phyloP scores from a whole-genome alignment of 2,888 invertebrate species.

The Thera obeliscata region DNA sequence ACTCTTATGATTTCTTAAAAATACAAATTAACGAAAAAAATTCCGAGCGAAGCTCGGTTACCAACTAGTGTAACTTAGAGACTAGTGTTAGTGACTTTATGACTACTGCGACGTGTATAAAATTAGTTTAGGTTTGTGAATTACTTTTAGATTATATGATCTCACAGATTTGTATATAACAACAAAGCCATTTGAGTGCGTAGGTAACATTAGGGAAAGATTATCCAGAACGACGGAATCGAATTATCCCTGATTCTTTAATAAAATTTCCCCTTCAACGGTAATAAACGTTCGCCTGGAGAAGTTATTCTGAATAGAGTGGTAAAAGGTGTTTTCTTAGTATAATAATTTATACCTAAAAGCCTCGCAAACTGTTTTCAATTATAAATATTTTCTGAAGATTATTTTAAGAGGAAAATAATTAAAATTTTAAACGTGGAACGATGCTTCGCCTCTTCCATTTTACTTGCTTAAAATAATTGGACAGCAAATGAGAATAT shows the following conservation, averaged over 20 bases:
- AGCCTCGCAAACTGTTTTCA: constrained; percentile 1
- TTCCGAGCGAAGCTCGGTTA: no score
- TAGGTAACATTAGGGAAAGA: constrained; percentile 19
- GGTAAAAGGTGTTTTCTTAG: constrained; percentile 13
- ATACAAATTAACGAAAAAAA: no score
- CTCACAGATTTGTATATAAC: constrained; percentile 27
- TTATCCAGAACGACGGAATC: constrained; percentile 10
- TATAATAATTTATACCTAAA: constrained; percentile 19
- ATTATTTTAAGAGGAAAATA: neutral
- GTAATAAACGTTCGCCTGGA: constrained; percentile 19
- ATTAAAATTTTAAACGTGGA: neutral
- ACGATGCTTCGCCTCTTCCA: neutral
- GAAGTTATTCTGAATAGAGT: constrained; percentile 22
- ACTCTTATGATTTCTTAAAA: no score
- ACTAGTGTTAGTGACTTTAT: no score
- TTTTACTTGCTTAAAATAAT: no score
- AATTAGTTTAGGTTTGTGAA: constrained; percentile 9
- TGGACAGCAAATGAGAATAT: no score
- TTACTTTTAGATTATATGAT: constrained; percentile 36
- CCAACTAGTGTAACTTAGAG: no score
- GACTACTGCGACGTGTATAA: no score
- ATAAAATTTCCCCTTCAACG: constrained; percentile 23
- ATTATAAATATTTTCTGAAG: neutral
- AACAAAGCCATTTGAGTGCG: constrained; percentile 30
- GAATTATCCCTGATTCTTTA: constrained; percentile 13